A percentile compares a stretch with the other conserved stretches of the same genome.
phyloP scores from a whole-genome alignment of 2,888 invertebrate species.

The Agrotis exclamationis region DNA sequence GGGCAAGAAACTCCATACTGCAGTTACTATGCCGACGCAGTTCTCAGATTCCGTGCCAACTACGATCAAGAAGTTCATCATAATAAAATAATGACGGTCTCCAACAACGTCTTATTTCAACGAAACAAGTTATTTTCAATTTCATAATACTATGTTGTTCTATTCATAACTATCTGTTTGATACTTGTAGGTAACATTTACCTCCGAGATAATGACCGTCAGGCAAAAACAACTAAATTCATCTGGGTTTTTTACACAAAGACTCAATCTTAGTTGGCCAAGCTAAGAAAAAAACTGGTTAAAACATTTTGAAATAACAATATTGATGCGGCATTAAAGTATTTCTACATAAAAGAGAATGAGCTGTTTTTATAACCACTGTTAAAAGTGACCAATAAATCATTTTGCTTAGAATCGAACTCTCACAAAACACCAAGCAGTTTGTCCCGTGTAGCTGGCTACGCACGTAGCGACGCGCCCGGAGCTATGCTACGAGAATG shows the following conservation, averaged over 20 bases:
- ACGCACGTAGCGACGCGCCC: constrained; percentile 6
- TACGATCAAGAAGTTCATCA: neutral
- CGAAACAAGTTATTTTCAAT: constrained; percentile 2
- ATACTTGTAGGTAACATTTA: neutral
- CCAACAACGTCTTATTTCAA: neutral
- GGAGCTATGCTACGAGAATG: neutral
- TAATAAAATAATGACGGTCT: constrained; percentile 3
- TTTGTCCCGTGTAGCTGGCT: neutral
- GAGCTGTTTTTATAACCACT: too few relatives aligned
- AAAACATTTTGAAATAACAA: neutral
- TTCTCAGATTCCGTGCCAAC: too few relatives aligned
- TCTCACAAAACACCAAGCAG: neutral
- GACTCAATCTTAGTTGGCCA: neutral
- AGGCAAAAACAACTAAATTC: constrained; percentile 5
- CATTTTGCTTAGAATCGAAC: neutral
- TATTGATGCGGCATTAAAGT: neutral
- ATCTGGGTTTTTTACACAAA: constrained; percentile 2
- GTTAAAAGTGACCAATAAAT: neutral
- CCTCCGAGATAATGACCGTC: constrained; percentile 3
- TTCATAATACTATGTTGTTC: neutral
- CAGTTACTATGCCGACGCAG: too few relatives aligned
- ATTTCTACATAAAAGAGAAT: too few relatives aligned
- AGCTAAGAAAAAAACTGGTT: neutral
- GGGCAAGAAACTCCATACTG: too few relatives aligned
- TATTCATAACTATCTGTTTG: neutral